Evolutionary conservation across 2,797 vertebrate species (phyloP).

Genomic region (Ataeniobius toweri): DNA sequence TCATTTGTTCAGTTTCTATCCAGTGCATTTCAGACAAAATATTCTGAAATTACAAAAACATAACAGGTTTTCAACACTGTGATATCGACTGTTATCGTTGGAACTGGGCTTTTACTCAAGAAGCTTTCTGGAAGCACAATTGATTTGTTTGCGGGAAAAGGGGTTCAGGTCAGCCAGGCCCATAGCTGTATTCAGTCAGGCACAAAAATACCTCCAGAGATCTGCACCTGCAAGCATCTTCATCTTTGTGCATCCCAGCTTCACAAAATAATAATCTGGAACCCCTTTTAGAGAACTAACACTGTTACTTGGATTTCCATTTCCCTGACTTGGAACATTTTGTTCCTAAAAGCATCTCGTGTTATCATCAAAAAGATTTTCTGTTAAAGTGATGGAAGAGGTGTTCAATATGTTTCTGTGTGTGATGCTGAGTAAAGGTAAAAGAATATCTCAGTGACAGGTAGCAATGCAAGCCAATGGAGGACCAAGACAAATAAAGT

Average conservation of each 20-base stretch:
- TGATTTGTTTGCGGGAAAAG: slow-evolving; percentile 61
- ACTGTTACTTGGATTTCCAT: slow-evolving; percentile 18
- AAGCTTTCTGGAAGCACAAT: slow-evolving; percentile 56
- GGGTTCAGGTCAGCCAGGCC: slow-evolving; percentile 58
- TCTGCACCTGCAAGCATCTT: slow-evolving; percentile 49
- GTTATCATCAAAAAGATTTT: slow-evolving; percentile 68
- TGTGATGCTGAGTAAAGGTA: slow-evolving; percentile 66
- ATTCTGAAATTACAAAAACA: slow-evolving; percentile 15
- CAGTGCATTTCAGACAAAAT: slow-evolving; percentile 33
- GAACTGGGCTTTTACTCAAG: slow-evolving; percentile 22
- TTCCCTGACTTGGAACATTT: slow-evolving; percentile 40
- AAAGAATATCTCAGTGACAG: slow-evolving; percentile 63
- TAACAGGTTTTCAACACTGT: neutral
- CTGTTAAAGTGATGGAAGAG: slow-evolving; percentile 65
- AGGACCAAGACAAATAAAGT: slow-evolving; percentile 72
- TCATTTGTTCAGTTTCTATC: slow-evolving; percentile 1
- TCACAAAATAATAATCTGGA: slow-evolving; percentile 27
- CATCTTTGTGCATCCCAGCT: slow-evolving; percentile 27
- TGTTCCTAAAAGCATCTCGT: slow-evolving; percentile 37
- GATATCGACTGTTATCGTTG: slow-evolving; percentile 34
- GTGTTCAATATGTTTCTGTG: slow-evolving; percentile 55
- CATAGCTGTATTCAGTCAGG: slow-evolving; percentile 64
- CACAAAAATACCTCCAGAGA: slow-evolving; percentile 66
- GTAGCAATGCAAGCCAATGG: slow-evolving; percentile 48
- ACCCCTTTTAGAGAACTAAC: slow-evolving; percentile 20